phyloP scores from a whole-genome alignment of 1,140 invertebrate species.

The Heterodera schachtii region DNA sequence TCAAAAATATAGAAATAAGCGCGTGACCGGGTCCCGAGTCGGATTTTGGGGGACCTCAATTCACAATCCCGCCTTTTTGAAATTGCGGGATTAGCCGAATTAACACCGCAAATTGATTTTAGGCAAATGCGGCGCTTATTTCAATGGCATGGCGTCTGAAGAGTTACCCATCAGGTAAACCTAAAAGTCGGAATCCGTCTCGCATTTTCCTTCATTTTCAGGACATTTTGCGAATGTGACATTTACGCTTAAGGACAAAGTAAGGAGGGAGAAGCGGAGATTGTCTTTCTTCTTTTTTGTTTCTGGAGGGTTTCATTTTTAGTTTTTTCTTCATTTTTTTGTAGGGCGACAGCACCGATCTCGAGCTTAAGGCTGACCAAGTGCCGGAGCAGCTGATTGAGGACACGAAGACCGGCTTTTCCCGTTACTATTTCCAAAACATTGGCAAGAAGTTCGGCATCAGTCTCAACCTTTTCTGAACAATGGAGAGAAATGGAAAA shows the following conservation, averaged over 20 bases:
- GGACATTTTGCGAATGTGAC: constrained; percentile 85
- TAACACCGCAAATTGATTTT: no score
- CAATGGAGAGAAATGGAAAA: neutral
- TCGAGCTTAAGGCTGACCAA: constrained; percentile 46
- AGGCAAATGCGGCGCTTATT: constrained; percentile 82
- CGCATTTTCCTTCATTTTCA: neutral
- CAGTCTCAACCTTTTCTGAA: constrained; percentile 60
- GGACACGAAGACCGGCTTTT: constrained; percentile 67
- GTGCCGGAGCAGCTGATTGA: constrained; percentile 53
- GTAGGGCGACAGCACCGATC: constrained; percentile 59
- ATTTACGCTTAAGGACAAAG: constrained; percentile 52
- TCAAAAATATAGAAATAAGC: no score
- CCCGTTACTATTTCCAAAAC: constrained; percentile 68
- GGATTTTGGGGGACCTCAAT: no score
- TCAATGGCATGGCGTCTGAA: constrained; percentile 93
- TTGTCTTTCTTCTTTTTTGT: neutral
- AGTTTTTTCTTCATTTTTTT: constrained; percentile 38
- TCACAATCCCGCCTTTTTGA: constrained; percentile 71
- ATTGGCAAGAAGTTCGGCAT: constrained; percentile 69
- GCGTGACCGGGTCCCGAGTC: no score
- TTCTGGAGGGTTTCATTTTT: no score
- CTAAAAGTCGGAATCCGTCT: no score
- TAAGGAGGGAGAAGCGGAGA: constrained; percentile 18
- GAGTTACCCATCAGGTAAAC: constrained; percentile 77
- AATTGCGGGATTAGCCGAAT: constrained; percentile 65